A percentile compares a stretch with the other conserved stretches of the same genome.
Conservation (phyloP, 2,113 vertebrate genomes). For the Brachypteracias leptosomus region DNA sequence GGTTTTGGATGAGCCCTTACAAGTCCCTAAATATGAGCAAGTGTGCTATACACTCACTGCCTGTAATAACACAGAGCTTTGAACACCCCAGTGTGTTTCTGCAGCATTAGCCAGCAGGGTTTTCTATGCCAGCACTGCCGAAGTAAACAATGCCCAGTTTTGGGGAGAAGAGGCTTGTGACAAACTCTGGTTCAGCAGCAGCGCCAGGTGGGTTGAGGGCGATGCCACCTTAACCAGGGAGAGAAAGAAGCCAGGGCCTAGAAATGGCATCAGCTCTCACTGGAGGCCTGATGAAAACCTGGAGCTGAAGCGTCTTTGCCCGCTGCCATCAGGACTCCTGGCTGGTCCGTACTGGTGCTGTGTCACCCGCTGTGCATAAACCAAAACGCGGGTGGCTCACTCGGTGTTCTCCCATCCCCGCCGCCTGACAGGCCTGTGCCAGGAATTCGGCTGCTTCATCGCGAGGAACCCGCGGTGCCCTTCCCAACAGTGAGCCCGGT, state of each 20-base stretch:
- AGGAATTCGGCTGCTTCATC: not conserved
- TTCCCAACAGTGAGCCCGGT: not conserved
- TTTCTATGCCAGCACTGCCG: not conserved
- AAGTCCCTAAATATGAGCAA: not conserved
- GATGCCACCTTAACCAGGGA: not conserved
- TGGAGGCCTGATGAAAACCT: not conserved
- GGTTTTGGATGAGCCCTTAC: not conserved
- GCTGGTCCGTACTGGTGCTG: not conserved
- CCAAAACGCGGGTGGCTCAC: fast-evolving
- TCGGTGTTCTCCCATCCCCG: not conserved
- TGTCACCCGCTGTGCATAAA: not conserved
- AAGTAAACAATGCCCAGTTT: not conserved
- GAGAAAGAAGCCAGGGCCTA: not conserved
- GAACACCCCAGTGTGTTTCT: not conserved
- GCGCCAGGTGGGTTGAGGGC: not conserved
- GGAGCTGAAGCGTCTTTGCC: not conserved
- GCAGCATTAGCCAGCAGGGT: not conserved
- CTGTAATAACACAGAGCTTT: not conserved
- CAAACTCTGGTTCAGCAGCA: not conserved
- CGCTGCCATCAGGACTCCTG: not conserved
- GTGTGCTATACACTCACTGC: not conserved
- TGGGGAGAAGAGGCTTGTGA: not conserved
- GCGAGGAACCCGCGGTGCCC: not conserved
- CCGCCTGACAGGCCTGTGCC: not conserved
- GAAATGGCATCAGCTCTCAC: not conserved